phyloP scores from a whole-genome alignment of 2,113 vertebrate species.

The Chaetodon auriga region DNA sequence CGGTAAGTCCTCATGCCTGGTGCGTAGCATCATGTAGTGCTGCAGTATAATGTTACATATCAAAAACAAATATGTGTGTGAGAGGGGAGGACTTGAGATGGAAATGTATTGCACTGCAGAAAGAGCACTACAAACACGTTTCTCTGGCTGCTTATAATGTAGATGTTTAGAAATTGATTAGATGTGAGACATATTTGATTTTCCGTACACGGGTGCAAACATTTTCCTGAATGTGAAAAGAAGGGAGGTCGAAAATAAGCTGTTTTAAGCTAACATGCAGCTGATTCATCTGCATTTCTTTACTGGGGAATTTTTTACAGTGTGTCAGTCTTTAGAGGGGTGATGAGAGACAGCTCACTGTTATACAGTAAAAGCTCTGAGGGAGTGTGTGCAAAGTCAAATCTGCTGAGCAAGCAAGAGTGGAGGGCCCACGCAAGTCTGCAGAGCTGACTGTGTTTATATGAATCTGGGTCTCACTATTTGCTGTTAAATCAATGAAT shows the following conservation, averaged over 20 bases:
- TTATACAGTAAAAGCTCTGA: constrained; percentile 47
- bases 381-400: constrained; percentile 54
- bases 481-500: background rate
- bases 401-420: constrained; percentile 78
- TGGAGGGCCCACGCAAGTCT: constrained; percentile 48
- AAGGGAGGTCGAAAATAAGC: background rate
- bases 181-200: background rate
- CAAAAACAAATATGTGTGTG: constrained; percentile 39
- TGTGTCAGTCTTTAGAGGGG: background rate
- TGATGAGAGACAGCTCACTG: constrained; percentile 18
- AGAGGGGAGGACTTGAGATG: constrained; percentile 34
- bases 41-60: constrained; percentile 76
- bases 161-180: background rate
- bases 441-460: constrained; percentile 54
- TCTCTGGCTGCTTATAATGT: background rate
- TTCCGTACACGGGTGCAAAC: background rate
- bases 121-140: background rate
- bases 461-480: constrained; percentile 26
- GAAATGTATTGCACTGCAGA: background rate
- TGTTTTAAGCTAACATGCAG: background rate
- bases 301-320: background rate
- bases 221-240: background rate
- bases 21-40: constrained; percentile 57
- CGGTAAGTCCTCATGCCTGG: constrained; percentile 28
- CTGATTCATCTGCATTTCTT: background rate